Percentiles rank a stretch among this genome's conserved stretches.
phyloP scores from a whole-genome alignment of 2,888 invertebrate genomes.

The Polylopha cassiicola region DNA sequence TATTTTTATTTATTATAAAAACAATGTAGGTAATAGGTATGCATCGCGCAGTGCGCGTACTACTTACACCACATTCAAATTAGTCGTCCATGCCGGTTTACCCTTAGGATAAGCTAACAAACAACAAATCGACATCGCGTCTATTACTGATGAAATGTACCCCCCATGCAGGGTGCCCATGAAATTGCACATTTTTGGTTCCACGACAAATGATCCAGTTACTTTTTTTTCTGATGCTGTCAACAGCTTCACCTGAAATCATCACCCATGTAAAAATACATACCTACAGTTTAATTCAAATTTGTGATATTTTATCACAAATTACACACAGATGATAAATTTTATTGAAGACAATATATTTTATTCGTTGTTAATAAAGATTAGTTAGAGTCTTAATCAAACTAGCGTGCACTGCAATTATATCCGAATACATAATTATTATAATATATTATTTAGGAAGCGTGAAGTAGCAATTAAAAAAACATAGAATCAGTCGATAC shows the following conservation, averaged over 20 bases:
- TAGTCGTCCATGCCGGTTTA: conserved; percentile 35
- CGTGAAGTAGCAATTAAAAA: no score
- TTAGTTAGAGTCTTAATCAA: no score
- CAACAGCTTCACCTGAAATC: conserved; percentile 33
- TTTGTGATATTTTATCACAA: neutral
- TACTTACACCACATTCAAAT: conserved; percentile 36
- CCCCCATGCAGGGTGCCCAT: conserved; percentile 41
- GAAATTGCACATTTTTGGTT: conserved; percentile 38
- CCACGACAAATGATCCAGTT: conserved; percentile 36
- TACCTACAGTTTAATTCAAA: neutral
- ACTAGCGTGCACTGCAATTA: no score
- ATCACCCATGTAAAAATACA: conserved; percentile 1
- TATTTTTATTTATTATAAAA: no score
- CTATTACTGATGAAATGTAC: conserved; percentile 35
- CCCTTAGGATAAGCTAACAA: conserved; percentile 31
- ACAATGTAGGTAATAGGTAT: no score
- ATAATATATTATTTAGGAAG: no score
- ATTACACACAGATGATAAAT: no score
- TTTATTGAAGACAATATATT: no score
- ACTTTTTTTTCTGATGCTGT: conserved; percentile 30
- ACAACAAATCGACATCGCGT: conserved; percentile 35
- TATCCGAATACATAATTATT: no score
- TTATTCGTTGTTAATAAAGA: no score
- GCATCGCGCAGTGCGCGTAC: no score
- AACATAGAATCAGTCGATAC: no score